These are phyloP conservation scores for Perdita meconis DNA, from an alignment of 2,888 invertebrate genomes.

Conservation along the genomic window DNA sequence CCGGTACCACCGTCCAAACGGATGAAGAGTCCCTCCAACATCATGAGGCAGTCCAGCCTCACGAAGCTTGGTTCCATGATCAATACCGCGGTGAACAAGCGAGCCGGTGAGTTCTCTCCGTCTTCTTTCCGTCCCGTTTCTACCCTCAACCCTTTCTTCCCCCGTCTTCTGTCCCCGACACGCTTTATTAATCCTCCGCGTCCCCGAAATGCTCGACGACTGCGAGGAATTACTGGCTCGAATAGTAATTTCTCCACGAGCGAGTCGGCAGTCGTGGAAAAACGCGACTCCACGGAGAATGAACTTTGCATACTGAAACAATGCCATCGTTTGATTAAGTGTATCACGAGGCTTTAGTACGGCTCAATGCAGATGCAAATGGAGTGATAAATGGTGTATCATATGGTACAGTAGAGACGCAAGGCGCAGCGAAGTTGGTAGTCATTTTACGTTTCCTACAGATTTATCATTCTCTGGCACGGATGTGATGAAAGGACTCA, in stretches of 20 bases:
- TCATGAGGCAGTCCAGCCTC: constrained; percentile 88
- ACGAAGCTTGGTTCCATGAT: constrained; percentile 88
- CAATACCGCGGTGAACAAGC: constrained; percentile 86
- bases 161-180: neutral
- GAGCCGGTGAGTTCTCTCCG: constrained; percentile 82
- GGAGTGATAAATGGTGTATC: too few species aligned
- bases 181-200: constrained; percentile 16
- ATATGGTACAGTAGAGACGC: too few species aligned
- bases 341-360: neutral
- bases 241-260: neutral
- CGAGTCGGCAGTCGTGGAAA: neutral
- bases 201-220: constrained; percentile 10
- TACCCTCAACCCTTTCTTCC: neutral
- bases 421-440: too few species aligned
- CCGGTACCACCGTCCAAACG: constrained; percentile 79
- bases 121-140: neutral
- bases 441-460: too few species aligned
- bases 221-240: too few species aligned
- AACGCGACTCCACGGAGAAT: neutral
- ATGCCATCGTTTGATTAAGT: too few species aligned
- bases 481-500: too few species aligned
- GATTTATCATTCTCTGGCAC: too few species aligned
- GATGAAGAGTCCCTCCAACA: constrained; percentile 84
- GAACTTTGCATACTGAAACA: too few species aligned
- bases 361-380: neutral